These are phyloP conservation scores for Pemphredon lugubris DNA, from an alignment of 2,888 invertebrate species.

Conservation along the genomic window DNA sequence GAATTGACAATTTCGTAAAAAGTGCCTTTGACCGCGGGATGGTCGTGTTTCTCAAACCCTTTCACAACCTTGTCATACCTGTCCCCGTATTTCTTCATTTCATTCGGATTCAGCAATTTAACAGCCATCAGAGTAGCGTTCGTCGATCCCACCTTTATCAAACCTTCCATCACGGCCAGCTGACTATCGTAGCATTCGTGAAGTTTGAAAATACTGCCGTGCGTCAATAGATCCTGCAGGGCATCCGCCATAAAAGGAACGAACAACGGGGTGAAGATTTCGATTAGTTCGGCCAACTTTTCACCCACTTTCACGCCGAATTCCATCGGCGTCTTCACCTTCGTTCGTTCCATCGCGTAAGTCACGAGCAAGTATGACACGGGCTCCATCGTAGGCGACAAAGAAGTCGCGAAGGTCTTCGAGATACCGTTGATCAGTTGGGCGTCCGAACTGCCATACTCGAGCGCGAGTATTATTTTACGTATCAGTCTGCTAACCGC, in stretches of 20 bases:
- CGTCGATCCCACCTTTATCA: not conserved
- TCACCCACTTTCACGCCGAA: slow-evolving; percentile 45
- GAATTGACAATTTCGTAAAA: slow-evolving; percentile 19
- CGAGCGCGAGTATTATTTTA: fast-evolving
- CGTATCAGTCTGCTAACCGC: slow-evolving; percentile 11
- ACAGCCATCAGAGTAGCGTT: slow-evolving; percentile 35
- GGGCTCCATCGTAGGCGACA: slow-evolving; percentile 52
- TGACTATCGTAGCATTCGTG: too few relatives aligned
- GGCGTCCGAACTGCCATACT: fast-evolving
- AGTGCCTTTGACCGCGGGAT: slow-evolving; percentile 26
- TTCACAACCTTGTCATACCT: slow-evolving; percentile 3
- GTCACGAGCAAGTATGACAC: slow-evolving; percentile 53
- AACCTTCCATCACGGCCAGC: slow-evolving; percentile 27
- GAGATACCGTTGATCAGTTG: slow-evolving; percentile 46
- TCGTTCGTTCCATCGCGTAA: slow-evolving; percentile 26
- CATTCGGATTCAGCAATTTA: slow-evolving; percentile 11
- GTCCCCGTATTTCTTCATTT: fast-evolving
- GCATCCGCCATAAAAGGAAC: not conserved
- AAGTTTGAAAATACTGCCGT: too few relatives aligned
- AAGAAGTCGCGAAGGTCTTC: slow-evolving; percentile 44
- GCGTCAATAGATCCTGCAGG: not conserved
- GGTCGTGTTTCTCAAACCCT: not conserved
- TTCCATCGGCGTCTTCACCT: slow-evolving; percentile 7
- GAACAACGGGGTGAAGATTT: slow-evolving; percentile 25
- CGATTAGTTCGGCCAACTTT: slow-evolving; percentile 25